A percentile compares a stretch with the other conserved stretches of the same genome.
Evolutionary conservation across 2,797 vertebrate genomes (phyloP).

Genomic region (Podarcis lilfordi): DNA sequence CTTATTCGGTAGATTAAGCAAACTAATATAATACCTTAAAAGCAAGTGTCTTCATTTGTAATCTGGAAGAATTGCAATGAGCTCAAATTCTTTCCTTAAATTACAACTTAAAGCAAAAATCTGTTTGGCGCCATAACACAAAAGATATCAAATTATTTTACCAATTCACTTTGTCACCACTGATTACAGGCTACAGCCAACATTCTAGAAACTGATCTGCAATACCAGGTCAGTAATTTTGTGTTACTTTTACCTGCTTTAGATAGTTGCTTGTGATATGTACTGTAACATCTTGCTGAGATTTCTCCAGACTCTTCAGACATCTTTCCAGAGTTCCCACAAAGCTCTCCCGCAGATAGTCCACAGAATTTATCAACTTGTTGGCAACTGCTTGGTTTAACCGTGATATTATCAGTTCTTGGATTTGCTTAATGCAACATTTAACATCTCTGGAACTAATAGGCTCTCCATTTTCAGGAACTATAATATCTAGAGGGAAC

Average conservation of each 20-base stretch:
- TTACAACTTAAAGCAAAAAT: background rate
- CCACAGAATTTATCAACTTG: slow-evolving; percentile 95
- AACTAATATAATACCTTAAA: background rate
- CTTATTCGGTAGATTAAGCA: background rate
- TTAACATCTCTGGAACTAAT: slow-evolving; percentile 93
- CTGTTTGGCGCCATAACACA: background rate
- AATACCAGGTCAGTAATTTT: background rate
- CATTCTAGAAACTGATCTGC: background rate
- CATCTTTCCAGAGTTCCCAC: slow-evolving; percentile 96
- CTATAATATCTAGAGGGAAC: slow-evolving; percentile 85
- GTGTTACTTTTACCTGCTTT: slow-evolving; percentile 80
- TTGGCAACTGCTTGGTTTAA: slow-evolving; percentile 97
- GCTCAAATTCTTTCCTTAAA: background rate
- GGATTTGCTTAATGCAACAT: slow-evolving; percentile 94
- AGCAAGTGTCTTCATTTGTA: background rate
- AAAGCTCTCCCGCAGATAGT: slow-evolving; percentile 96
- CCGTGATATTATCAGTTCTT: slow-evolving; percentile 92
- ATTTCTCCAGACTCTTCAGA: slow-evolving; percentile 94
- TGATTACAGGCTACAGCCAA: background rate
- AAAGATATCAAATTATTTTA: background rate
- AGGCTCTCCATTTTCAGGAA: slow-evolving; percentile 90
- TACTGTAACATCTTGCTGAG: slow-evolving; percentile 84
- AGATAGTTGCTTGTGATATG: slow-evolving; percentile 91
- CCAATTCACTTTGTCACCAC: background rate
- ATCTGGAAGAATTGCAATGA: background rate